These are phyloP conservation scores for Allolobophora icterica DNA, from an alignment of 2,888 invertebrate genomes.

Conservation along the genomic window DNA sequence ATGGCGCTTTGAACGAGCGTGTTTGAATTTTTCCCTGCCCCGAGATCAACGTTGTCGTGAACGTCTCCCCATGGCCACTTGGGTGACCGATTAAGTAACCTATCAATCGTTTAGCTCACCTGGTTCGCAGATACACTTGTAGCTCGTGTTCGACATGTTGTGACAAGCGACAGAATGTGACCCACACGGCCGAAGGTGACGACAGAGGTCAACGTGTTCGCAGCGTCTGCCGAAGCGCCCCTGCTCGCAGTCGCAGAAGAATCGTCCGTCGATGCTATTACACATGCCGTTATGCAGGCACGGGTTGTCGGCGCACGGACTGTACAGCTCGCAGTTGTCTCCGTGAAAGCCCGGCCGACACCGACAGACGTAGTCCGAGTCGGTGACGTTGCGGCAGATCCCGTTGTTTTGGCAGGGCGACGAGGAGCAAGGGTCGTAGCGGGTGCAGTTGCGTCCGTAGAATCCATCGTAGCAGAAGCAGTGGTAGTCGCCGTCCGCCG, in stretches of 20 bases:
- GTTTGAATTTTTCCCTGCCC: too few relatives aligned
- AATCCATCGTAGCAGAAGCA: slow-evolving; percentile 57
- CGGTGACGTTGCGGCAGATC: slow-evolving; percentile 52
- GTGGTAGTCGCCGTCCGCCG: slow-evolving; percentile 35
- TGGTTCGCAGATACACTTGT: slow-evolving; percentile 53
- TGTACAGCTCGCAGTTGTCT: slow-evolving; percentile 46
- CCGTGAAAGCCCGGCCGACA: slow-evolving; percentile 49
- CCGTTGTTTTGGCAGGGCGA: slow-evolving; percentile 58
- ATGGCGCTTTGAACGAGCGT: too few relatives aligned
- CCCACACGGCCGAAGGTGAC: slow-evolving; percentile 43
- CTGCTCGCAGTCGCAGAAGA: slow-evolving; percentile 46
- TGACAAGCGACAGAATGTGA: slow-evolving; percentile 45
- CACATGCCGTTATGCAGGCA: slow-evolving; percentile 49
- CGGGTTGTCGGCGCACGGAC: slow-evolving; percentile 46
- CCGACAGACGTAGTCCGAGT: slow-evolving; percentile 46
- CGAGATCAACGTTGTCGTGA: neutral
- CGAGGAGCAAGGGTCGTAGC: slow-evolving; percentile 51
- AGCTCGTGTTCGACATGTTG: slow-evolving; percentile 48
- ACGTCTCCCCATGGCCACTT: neutral
- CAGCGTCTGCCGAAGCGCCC: slow-evolving; percentile 47
- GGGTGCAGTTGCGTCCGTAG: slow-evolving; percentile 53
- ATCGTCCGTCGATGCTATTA: slow-evolving; percentile 47
- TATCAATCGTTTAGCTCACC: slow-evolving; percentile 43
- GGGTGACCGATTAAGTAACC: neutral
- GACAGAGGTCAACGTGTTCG: slow-evolving; percentile 47